Evolutionary conservation across 2,888 invertebrate species (phyloP), one percentile per base, ranked within the genome.

Genomic region (Blastobasis adustella): DNA sequence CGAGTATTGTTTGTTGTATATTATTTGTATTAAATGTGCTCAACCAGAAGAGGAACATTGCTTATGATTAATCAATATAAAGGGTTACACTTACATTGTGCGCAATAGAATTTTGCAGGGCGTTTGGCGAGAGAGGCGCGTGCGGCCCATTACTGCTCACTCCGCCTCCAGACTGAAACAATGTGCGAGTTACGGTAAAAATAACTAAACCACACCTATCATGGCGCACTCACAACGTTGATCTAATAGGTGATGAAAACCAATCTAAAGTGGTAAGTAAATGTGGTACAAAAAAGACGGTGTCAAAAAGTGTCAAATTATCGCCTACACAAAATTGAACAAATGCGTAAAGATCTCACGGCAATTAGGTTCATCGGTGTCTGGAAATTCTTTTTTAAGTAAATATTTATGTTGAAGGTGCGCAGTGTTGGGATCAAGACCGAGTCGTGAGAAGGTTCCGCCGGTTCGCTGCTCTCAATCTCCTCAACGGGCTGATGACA

Each of bases 61-160:
- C 23, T 23, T 23, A 23, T 23, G 23, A 43, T 43, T 43, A 8
- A 43, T 8, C 9, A 43, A 41, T 7, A 9, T 9, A 41, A 39
- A n/a, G 10, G 38, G 37, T 7, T 6, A 40, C 10, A 80, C 87
- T 85, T 69, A 88, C 88, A 69, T 83, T 87, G 68, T 85, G 85
- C 71, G 81, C 76, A 69, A 81, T 74, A 62, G 82, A 76, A 71
- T 77, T 83, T 72, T 87, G 87, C 79, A 87, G 71, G 70, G 83
- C 82, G 73, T 84, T 83, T 66, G 88, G 87, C 71, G 88, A 88
- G 56, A 88, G 82, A 65, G 87, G 87, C 72, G 79, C 87, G 76
- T 79, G 86, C 61, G 80, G 85, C 70, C 85, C 87, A 84, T 85
- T 83, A 77, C 82, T 85, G 67, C 76, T 79, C 65, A 80, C 78